phyloP scores from a whole-genome alignment of 92 coral and sea anemone species.

The Zoanthus sociatus region DNA sequence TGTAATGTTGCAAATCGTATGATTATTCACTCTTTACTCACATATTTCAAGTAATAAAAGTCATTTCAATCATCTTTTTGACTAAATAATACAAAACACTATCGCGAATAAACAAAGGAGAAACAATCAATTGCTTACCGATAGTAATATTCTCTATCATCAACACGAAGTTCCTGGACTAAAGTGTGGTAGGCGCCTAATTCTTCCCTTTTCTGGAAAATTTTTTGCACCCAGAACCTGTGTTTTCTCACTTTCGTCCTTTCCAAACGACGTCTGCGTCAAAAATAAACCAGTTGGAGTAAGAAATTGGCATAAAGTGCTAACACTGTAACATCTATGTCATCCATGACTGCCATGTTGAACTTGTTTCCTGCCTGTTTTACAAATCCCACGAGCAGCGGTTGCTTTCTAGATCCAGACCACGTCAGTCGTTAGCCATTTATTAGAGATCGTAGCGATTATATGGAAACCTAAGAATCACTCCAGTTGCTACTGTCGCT shows the following conservation, averaged over 20 bases:
- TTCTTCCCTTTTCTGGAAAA: constrained; percentile 44
- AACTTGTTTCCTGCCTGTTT: constrained; percentile 4
- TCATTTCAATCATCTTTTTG: neutral
- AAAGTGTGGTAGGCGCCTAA: constrained; percentile 41
- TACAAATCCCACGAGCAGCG: neutral
- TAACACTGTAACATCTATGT: neutral
- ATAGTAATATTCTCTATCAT: constrained; percentile 45
- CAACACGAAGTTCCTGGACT: constrained; percentile 34
- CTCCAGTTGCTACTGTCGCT: too few relatives aligned
- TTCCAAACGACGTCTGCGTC: neutral
- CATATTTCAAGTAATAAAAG: neutral
- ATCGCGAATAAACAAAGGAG: constrained; percentile 14
- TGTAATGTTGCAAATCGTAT: constrained; percentile 16
- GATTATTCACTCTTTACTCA: constrained; percentile 14
- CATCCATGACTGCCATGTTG: constrained; percentile 1
- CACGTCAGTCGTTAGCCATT: neutral
- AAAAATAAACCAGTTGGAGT: constrained; percentile 5
- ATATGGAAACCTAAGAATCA: too few relatives aligned
- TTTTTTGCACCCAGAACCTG: constrained; percentile 46
- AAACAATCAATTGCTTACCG: constrained; percentile 34
- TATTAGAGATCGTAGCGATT: neutral
- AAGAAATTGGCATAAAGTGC: constrained; percentile 15
- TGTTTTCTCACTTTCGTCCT: constrained; percentile 33
- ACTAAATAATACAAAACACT: constrained; percentile 9
- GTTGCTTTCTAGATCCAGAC: neutral